phyloP scores from a whole-genome alignment of 2,797 vertebrate species.

The Dendrocincla tyrannina region DNA sequence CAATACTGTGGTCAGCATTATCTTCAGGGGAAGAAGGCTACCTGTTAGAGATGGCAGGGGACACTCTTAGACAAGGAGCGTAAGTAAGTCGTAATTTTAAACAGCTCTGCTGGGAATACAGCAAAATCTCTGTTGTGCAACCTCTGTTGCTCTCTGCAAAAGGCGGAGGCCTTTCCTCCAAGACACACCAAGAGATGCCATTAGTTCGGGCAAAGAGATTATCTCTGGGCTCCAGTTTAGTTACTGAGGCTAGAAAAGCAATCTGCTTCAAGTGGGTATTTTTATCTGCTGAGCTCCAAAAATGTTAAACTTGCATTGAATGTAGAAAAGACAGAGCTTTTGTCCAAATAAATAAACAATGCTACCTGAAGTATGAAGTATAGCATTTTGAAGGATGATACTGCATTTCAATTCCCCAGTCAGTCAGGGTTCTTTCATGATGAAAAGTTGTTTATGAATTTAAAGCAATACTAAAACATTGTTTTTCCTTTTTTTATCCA shows the following conservation, averaged over 20 bases:
- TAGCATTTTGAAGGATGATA: background rate
- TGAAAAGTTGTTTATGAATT: conserved; percentile 16
- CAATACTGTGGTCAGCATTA: background rate
- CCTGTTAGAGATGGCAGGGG: background rate
- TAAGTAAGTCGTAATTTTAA: background rate
- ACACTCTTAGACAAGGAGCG: background rate
- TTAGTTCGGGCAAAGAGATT: background rate
- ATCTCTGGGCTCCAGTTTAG: background rate
- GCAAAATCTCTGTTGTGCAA: background rate
- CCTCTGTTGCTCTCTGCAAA: background rate
- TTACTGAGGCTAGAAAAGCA: background rate
- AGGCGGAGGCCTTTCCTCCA: background rate
- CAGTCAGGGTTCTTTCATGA: background rate
- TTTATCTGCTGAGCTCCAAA: background rate
- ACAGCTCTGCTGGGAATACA: background rate
- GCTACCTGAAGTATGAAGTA: background rate
- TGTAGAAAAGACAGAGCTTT: background rate
- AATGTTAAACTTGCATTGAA: background rate
- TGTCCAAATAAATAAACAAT: conserved; percentile 25
- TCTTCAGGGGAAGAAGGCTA: background rate
- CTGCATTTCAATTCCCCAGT: background rate
- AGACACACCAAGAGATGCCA: background rate
- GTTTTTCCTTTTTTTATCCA: background rate
- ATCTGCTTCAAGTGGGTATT: background rate
- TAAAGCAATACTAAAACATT: background rate